Base-by-base conservation (phyloP, 1,140 invertebrate genomes). In the Pogonus chalceus region DNA sequence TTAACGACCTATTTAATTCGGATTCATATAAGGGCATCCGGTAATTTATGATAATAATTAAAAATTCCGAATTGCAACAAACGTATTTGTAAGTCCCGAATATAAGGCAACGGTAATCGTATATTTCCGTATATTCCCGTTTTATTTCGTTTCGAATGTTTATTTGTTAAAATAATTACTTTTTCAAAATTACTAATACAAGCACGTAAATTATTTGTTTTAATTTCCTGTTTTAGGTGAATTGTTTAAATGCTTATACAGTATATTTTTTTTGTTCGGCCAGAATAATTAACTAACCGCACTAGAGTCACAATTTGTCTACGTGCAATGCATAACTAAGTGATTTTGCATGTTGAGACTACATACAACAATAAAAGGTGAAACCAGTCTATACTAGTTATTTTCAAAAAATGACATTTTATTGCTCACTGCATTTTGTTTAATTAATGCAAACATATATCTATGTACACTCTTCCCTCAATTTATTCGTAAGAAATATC, bases 181-280 rank as follows among this genome's bases (percentile, higher is more conserved):
- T 43, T 43, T 43, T 43, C 37, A 43, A 43, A 43, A 43, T 43
- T 43, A 43, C 9, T 43, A 43, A 43, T 16, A 43, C 37, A 43
- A 43, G 37, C 37, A 43, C 37, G 37, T 43, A 43, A 43, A 12
- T 43, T 43, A 43, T 43, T 43, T 43, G 37, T 43, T 43, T 43
- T 43, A 43, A 43, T 43, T 43, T 43, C 37, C 37, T 43, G 37
- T 43, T 43, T 3, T 43, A 43, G 37, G 37, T 43, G 18, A 43
- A 43, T 43, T 43, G 37, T 43, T 43, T 43, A 43, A 43, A 43
- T 43, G 37, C 37, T 43, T 43, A 43, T 43, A 43, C 37, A 43
- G 37, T 43, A 43, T 4, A 43, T 43, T 43, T 43, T n/a, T 31
- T 43, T 43, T 43, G 37, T 43, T 43, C 37, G 37, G 18, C 37